Evolutionary conservation across 2,888 invertebrate species (phyloP).

Genomic region (Cheilosia impressa): DNA sequence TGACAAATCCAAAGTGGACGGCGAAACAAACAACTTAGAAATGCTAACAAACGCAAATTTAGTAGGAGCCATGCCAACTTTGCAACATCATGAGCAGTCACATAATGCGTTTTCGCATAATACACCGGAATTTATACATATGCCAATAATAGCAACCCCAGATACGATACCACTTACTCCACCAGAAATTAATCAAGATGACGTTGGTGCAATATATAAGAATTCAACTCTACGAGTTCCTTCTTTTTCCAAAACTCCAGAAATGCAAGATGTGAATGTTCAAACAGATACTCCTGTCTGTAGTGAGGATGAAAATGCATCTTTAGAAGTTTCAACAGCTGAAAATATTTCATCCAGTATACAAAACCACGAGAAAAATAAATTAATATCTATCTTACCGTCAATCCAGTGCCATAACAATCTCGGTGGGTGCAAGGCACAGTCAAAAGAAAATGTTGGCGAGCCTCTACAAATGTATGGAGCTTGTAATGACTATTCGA

Average conservation of each 20-base stretch:
- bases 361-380: slow-evolving; percentile 15
- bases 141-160: slow-evolving; percentile 13
- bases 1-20: slow-evolving; percentile 32
- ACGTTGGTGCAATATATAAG: slow-evolving; percentile 6
- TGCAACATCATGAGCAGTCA: slow-evolving; percentile 5
- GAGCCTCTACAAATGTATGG: slow-evolving; percentile 21
- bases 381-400: slow-evolving; percentile 1
- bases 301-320: slow-evolving; percentile 86
- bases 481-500: slow-evolving; percentile 7
- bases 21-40: slow-evolving; percentile 16
- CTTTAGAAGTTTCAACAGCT: slow-evolving; percentile 55
- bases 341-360: slow-evolving; percentile 3
- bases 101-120: slow-evolving; percentile 34
- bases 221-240: slow-evolving; percentile 8
- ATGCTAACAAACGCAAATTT: slow-evolving; percentile 21
- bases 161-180: not conserved
- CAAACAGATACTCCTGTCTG: slow-evolving; percentile 90
- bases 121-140: slow-evolving; percentile 25
- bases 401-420: slow-evolving; percentile 15
- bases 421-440: not conserved
- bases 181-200: slow-evolving; percentile 17
- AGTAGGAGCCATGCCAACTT: slow-evolving; percentile 2
- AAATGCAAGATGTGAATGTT: slow-evolving; percentile 92
- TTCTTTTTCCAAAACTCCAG: slow-evolving; percentile 80
- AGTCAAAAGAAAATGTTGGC: slow-evolving; percentile 33